Conservation (phyloP, 2,113 vertebrate genomes). For the Mungos mungo region DNA sequence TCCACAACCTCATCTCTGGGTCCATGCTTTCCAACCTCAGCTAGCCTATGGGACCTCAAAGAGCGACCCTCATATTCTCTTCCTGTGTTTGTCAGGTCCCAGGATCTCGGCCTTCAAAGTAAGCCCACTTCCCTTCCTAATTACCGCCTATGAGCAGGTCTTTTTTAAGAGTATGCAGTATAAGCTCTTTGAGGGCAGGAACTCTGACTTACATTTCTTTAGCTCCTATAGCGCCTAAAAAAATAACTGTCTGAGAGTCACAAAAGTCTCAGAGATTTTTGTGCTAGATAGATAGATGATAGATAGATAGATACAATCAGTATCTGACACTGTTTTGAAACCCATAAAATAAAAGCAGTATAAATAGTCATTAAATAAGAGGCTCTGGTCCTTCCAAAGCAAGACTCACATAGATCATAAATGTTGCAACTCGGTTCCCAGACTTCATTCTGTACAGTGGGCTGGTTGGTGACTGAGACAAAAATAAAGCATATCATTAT, state of each 20-base stretch:
- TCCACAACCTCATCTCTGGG: not conserved
- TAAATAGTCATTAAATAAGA: not conserved
- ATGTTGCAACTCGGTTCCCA: constrained; percentile 94
- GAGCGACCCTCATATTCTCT: not conserved
- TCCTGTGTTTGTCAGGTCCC: not conserved
- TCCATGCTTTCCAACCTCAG: not conserved
- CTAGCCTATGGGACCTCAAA: not conserved
- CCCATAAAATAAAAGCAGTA: not conserved
- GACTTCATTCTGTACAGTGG: constrained; percentile 94
- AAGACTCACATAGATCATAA: constrained; percentile 97
- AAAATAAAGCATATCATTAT: constrained; percentile 31
- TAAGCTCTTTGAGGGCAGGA: not conserved
- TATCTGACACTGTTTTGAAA: constrained; percentile 40
- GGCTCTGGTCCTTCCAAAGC: not conserved
- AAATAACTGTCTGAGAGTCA: not conserved
- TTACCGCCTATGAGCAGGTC: not conserved
- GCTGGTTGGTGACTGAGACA: constrained; percentile 90
- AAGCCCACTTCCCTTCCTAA: not conserved
- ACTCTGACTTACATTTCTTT: not conserved
- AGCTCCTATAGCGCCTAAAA: not conserved
- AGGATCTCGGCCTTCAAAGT: not conserved
- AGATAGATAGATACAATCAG: not conserved
- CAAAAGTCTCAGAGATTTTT: constrained; percentile 11
- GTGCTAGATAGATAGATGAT: not conserved
- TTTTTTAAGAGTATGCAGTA: not conserved